These are phyloP conservation scores for Apis dorsata DNA, from an alignment of 1,140 invertebrate genomes.

Conservation along the genomic window DNA sequence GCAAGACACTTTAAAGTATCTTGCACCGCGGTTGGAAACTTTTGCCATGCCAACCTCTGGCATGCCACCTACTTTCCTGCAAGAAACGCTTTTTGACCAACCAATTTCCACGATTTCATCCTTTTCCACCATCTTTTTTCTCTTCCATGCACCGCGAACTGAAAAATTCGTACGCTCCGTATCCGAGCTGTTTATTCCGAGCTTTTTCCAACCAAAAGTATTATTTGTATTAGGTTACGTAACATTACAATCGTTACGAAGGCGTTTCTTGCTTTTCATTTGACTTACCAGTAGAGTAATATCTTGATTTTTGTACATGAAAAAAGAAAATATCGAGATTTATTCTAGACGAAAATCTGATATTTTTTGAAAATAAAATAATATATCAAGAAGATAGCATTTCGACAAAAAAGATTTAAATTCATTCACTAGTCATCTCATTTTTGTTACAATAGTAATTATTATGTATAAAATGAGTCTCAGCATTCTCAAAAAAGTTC, in stretches of 20 bases:
- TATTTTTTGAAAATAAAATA: not conserved
- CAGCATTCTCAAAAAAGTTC: too few relatives aligned
- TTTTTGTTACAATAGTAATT: too few relatives aligned
- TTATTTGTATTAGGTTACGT: not conserved
- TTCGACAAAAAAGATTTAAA: too few relatives aligned
- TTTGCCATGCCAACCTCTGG: conserved; percentile 17
- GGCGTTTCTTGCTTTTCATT: not conserved
- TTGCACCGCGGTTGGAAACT: conserved; percentile 48
- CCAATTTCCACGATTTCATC: not conserved
- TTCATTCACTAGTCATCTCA: too few relatives aligned
- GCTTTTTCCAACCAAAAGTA: not conserved
- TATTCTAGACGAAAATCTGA: not conserved
- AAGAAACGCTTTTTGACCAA: conserved; percentile 21
- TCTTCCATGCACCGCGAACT: not conserved
- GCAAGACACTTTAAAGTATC: conserved; percentile 40
- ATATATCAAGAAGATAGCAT: not conserved
- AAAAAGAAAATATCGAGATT: not conserved
- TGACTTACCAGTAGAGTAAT: too few relatives aligned
- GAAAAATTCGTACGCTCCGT: conserved; percentile 14
- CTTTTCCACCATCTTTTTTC: too few relatives aligned
- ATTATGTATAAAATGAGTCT: too few relatives aligned
- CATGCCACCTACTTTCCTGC: not conserved
- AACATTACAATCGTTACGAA: not conserved
- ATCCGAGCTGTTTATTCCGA: not conserved
- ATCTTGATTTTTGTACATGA: not conserved